Percentiles rank a stretch among this genome's conserved stretches.
Conservation (phyloP, 2,888 invertebrate genomes). For the Agapetus fuscipes region DNA sequence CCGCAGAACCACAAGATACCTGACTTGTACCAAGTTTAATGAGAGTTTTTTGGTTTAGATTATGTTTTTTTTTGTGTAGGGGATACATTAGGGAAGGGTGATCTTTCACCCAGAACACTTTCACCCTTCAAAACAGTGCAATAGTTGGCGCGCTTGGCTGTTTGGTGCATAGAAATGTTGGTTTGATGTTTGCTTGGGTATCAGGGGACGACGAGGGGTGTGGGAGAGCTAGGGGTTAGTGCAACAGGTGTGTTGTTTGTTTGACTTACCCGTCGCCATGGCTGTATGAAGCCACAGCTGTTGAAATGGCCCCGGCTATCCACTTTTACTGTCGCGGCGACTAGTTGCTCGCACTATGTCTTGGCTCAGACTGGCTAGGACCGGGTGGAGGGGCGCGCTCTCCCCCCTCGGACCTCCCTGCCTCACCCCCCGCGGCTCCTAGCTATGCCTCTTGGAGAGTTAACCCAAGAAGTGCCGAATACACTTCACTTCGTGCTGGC, state of each 20-base stretch:
- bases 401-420: slow-evolving; percentile 22
- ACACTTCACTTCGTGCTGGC: too few relatives aligned
- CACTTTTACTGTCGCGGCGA: slow-evolving; percentile 28
- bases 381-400: slow-evolving; percentile 25
- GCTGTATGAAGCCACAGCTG: slow-evolving; percentile 30
- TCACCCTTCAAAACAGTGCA: not conserved
- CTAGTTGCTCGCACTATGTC: slow-evolving; percentile 31
- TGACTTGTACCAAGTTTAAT: too few relatives aligned
- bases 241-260: slow-evolving; percentile 3
- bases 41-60: too few relatives aligned
- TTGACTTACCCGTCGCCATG: slow-evolving; percentile 32
- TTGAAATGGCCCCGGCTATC: slow-evolving; percentile 27
- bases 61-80: slow-evolving; percentile 1
- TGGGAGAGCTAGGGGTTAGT: not conserved
- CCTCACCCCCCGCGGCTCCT: slow-evolving; percentile 13
- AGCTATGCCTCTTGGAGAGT: slow-evolving; percentile 5
- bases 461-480: too few relatives aligned
- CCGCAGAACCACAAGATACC: too few relatives aligned
- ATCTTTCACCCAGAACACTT: not conserved
- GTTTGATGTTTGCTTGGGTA: not conserved
- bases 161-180: not conserved
- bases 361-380: slow-evolving; percentile 29
- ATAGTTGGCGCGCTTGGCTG: not conserved
- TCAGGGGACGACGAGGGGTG: too few relatives aligned
- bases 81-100: not conserved